A percentile compares a stretch with the other conserved stretches of the same genome.
Evolutionary conservation across 23 tunicate genomes (phyloP).

Genomic region (Clavelina lepadiformis): DNA sequence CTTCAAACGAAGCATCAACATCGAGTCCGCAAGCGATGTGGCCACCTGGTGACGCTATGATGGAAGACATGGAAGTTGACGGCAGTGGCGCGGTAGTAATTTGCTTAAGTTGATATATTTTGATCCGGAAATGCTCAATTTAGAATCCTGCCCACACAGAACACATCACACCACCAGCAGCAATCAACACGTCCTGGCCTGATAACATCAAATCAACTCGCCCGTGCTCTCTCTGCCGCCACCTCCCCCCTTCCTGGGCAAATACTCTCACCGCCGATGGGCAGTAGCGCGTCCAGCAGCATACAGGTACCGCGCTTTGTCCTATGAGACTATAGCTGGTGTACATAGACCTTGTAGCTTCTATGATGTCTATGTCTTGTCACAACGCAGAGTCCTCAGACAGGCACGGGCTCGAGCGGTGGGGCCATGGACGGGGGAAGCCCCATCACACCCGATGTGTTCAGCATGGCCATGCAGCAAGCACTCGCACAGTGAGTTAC

Average conservation of each 20-base stretch:
- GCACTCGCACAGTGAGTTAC: slow-evolving; percentile 32
- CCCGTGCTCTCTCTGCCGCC: slow-evolving; percentile 42
- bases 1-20: neutral
- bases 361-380: neutral
- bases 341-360: neutral
- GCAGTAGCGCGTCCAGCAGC: slow-evolving; percentile 1
- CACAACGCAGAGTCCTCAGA: slow-evolving; percentile 22
- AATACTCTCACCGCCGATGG: slow-evolving; percentile 20
- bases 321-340: neutral
- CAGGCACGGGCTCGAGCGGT: slow-evolving; percentile 9
- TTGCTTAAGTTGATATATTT: too few relatives aligned
- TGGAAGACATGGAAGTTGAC: slow-evolving; percentile 25
- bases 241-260: slow-evolving; percentile 30
- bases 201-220: slow-evolving; percentile 37
- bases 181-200: neutral
- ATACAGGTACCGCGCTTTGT: neutral
- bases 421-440: slow-evolving; percentile 1
- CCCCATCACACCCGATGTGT: slow-evolving; percentile 47
- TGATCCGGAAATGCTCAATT: too few relatives aligned
- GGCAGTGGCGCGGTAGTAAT: too few relatives aligned
- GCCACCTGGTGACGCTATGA: too few relatives aligned
- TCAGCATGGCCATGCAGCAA: slow-evolving; percentile 65
- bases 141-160: too few relatives aligned
- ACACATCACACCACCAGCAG: too few relatives aligned
- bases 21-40: too few relatives aligned